These are phyloP conservation scores for Platycercus adscitus DNA, from an alignment of 2,113 vertebrate species.

Conservation along the genomic window DNA sequence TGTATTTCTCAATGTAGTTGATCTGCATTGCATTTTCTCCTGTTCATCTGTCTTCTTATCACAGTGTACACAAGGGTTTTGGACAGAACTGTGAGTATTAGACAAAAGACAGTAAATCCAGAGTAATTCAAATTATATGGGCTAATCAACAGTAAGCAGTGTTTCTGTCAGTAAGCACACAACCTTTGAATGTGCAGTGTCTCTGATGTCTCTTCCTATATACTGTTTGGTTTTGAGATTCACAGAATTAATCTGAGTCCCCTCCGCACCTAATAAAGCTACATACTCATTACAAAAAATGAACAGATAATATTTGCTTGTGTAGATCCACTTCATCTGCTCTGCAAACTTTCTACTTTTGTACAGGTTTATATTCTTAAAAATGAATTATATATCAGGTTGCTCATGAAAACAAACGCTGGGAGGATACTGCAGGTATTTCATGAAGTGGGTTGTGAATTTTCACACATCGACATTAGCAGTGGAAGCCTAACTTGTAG, in stretches of 20 bases:
- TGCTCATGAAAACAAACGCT: not conserved
- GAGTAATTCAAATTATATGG: not conserved
- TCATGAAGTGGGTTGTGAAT: not conserved
- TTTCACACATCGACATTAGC: not conserved
- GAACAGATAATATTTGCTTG: not conserved
- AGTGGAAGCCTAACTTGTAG: not conserved
- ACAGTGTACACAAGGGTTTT: not conserved
- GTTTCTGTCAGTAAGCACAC: not conserved
- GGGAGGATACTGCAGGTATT: not conserved
- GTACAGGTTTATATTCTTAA: not conserved
- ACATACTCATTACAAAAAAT: not conserved
- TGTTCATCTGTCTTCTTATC: not conserved
- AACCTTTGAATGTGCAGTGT: not conserved
- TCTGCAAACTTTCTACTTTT: not conserved
- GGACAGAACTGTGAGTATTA: not conserved
- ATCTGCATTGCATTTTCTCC: not conserved
- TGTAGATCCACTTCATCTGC: not conserved
- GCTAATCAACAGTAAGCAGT: not conserved
- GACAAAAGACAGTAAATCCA: not conserved
- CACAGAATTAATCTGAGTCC: not conserved
- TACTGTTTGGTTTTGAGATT: conserved; percentile 26
- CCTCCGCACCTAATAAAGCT: not conserved
- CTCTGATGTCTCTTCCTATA: not conserved
- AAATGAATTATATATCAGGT: not conserved
- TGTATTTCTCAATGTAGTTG: not conserved